phyloP scores from a whole-genome alignment of 1,140 invertebrate genomes.

The Drosophila lacteicornis region DNA sequence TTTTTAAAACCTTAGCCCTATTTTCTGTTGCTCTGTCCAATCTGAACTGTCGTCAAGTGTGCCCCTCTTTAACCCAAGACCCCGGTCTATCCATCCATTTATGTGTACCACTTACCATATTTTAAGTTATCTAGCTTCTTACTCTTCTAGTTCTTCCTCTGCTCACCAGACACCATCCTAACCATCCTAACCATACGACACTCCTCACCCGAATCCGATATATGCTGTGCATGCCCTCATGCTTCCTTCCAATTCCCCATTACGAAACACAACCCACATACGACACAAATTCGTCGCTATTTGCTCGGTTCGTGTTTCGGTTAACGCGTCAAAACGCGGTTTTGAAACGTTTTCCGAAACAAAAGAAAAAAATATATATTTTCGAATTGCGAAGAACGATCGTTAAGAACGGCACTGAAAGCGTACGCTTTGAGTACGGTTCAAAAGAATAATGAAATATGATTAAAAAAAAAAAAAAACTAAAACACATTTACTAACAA shows the following conservation, averaged over 20 bases:
- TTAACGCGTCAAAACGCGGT: slow-evolving; percentile 17
- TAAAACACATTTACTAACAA: slow-evolving; percentile 42
- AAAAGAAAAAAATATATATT: slow-evolving; percentile 4
- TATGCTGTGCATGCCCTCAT: neutral
- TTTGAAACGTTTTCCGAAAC: slow-evolving; percentile 55
- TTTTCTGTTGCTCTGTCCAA: neutral
- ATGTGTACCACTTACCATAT: slow-evolving; percentile 1
- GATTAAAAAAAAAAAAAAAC: slow-evolving; percentile 7
- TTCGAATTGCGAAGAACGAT: slow-evolving; percentile 15
- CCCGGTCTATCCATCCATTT: neutral
- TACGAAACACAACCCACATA: slow-evolving; percentile 1
- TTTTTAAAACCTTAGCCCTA: neutral
- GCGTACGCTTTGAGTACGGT: slow-evolving; percentile 8
- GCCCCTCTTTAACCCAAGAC: neutral
- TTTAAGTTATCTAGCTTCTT: neutral
- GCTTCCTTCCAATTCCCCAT: neutral
- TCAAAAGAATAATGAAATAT: neutral
- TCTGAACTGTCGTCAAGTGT: slow-evolving; percentile 13
- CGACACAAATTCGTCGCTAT: neutral
- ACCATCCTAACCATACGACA: neutral
- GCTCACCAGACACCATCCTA: neutral
- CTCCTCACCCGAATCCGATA: neutral
- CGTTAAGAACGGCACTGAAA: slow-evolving; percentile 10
- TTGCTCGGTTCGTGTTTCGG: slow-evolving; percentile 28
- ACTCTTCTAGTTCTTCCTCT: too few species aligned